These are phyloP conservation scores for Buceros bicornis DNA, from an alignment of 2,797 vertebrate genomes.

Conservation along the genomic window DNA sequence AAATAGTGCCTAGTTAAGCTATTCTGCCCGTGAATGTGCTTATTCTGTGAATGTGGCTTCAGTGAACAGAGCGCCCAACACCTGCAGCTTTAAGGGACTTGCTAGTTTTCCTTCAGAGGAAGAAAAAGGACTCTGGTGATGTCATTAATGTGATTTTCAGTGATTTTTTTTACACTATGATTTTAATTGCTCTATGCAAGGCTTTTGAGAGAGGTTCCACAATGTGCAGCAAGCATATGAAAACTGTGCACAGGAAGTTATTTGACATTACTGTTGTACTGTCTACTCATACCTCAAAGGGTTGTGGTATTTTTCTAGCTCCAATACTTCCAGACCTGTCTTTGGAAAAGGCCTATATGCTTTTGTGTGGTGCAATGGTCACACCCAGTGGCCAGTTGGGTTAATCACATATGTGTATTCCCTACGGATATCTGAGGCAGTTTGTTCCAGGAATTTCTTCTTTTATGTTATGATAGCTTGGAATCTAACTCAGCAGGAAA, in stretches of 20 bases:
- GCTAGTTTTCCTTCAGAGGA: background rate
- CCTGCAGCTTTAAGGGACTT: slow-evolving; percentile 14
- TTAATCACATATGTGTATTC: slow-evolving; percentile 71
- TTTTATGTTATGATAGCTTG: slow-evolving; percentile 5
- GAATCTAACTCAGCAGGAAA: slow-evolving; percentile 36
- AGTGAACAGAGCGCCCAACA: background rate
- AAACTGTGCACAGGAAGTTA: background rate
- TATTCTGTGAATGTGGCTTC: background rate
- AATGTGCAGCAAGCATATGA: background rate
- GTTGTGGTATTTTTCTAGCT: background rate
- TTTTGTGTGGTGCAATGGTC: slow-evolving; percentile 77
- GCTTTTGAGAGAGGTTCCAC: slow-evolving; percentile 1
- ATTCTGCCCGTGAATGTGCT: background rate
- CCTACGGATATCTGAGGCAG: slow-evolving; percentile 58
- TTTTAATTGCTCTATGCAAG: background rate
- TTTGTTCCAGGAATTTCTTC: slow-evolving; percentile 33
- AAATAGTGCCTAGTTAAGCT: background rate
- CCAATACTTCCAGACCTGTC: background rate
- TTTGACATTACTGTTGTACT: background rate
- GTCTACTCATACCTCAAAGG: background rate
- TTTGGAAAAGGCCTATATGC: slow-evolving; percentile 28
- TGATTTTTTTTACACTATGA: background rate
- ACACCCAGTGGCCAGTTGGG: slow-evolving; percentile 80
- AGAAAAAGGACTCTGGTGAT: background rate
- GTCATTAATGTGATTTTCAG: background rate